Evolutionary conservation across 2,888 invertebrate species (phyloP), one percentile per base, ranked within the genome.

Genomic region (Protodeltote pygarga): DNA sequence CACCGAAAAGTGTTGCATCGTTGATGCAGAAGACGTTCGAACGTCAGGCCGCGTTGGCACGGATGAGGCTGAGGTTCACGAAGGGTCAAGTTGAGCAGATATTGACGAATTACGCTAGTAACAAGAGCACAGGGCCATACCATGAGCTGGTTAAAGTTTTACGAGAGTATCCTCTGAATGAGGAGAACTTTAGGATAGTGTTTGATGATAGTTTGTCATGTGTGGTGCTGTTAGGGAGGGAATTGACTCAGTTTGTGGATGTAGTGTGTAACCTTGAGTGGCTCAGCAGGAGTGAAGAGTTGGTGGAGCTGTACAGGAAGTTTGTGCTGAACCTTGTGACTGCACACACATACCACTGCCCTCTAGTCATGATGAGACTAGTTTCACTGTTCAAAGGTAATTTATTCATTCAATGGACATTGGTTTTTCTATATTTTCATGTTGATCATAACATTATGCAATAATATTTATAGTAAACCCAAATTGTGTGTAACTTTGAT

Each of bases 61-160:
- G 86, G 1, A 78, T 88, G 44, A 88, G 88, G 39, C 79, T 93
- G 45, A 83, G 81, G 28, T 82, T 93, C 28, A 79, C 83, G 11
- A 83, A 86, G 13, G 83, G 83, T 9, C 91, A 93, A 80, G 79
- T 93, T 2, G 86, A 93, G 54, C 77, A 84, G 29, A 88, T 93
- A 11, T 65, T 93, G 13, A 25, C 82, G 1, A 83, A 82, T 53
- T 86, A 88, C 37, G 76, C 86, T 1, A 81, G 79, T 28, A 81
- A 87, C 16, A 83, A 83, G 13, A 87, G 81, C 39, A 61, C 74
- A 11, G 86, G 81, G 8, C 82, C 89, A 0, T 93, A 93, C 57
- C 80, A 80, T 45, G 93, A 93, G 49, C 66, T 93, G 9, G 61
- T 93, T 2, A 89, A 87, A 65, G 80, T 91, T 14, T 76, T 93